phyloP scores from a whole-genome alignment of 2,888 invertebrate species.

The Sicus ferrugineus region DNA sequence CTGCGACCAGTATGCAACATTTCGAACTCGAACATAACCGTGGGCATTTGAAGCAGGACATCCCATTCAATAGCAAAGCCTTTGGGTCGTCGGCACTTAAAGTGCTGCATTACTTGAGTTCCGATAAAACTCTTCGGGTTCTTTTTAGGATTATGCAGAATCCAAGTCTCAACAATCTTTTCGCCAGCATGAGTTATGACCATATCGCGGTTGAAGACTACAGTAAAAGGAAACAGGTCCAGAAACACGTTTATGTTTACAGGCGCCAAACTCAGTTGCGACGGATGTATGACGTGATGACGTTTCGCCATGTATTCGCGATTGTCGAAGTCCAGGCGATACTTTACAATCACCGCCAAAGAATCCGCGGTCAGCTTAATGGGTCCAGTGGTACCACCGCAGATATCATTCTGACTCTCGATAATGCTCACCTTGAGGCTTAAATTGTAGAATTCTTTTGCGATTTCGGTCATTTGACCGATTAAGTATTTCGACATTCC shows the following conservation, averaged over 20 bases:
- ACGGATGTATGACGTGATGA: conserved; percentile 59
- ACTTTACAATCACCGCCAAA: conserved; percentile 70
- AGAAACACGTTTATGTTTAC: conserved; percentile 78
- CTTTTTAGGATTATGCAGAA: conserved; percentile 66
- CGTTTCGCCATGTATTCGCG: conserved; percentile 71
- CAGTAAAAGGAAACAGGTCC: conserved; percentile 87
- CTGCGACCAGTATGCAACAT: conserved; percentile 69
- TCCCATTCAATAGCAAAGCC: conserved; percentile 84
- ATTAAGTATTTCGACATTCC: conserved; percentile 86
- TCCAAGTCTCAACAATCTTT: conserved; percentile 79
- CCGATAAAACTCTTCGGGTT: conserved; percentile 69
- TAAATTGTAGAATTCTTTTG: conserved; percentile 79
- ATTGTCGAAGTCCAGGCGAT: conserved; percentile 88
- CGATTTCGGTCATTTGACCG: conserved; percentile 90
- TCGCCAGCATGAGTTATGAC: conserved; percentile 80
- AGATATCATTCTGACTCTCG: conserved; percentile 70
- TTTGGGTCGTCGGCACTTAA: conserved; percentile 82
- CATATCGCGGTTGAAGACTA: conserved; percentile 82
- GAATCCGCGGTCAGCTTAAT: conserved; percentile 57
- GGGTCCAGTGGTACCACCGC: conserved; percentile 62
- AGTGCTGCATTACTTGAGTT: conserved; percentile 73
- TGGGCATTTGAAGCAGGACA: conserved; percentile 81
- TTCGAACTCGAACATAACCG: conserved; percentile 87
- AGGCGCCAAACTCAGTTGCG: conserved; percentile 61
- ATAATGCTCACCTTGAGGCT: conserved; percentile 76